phyloP scores from a whole-genome alignment of 2,797 vertebrate species.

The Dicrostonyx torquatus region DNA sequence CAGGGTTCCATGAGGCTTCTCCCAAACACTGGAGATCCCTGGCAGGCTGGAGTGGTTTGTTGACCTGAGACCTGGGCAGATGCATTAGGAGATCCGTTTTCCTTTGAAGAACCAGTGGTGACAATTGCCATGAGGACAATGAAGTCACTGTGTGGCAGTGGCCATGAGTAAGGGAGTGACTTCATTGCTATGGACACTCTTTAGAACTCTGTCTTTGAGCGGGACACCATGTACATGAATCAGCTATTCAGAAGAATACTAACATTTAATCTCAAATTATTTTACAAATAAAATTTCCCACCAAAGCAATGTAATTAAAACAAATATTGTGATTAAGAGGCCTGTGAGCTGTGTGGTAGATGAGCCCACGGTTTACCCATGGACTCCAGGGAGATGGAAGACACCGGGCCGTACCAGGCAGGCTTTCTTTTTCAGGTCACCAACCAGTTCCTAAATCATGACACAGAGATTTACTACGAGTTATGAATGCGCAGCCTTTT shows the following conservation, averaged over 20 bases:
- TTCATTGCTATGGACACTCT: not conserved
- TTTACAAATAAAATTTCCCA: constrained; percentile 34
- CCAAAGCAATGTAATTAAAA: constrained; percentile 21
- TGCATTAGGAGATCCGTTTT: constrained; percentile 10
- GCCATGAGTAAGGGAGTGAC: not conserved
- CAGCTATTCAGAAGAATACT: constrained; percentile 50
- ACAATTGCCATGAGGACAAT: not conserved
- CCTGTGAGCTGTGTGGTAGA: not conserved
- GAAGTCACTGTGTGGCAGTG: not conserved
- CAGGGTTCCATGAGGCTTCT: not conserved
- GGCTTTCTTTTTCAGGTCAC: not conserved
- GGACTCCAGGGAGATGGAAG: not conserved
- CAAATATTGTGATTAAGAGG: not conserved
- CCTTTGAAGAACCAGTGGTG: constrained; percentile 22
- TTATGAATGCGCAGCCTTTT: not conserved
- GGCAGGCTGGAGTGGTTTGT: not conserved
- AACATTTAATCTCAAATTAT: constrained; percentile 42
- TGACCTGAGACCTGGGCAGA: not conserved
- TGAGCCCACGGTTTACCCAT: not conserved
- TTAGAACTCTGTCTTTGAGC: constrained; percentile 16
- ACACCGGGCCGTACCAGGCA: not conserved
- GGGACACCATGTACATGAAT: not conserved
- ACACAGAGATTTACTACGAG: not conserved
- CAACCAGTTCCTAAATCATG: not conserved
- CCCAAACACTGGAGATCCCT: not conserved